Conservation (phyloP, 1,140 invertebrate species). For the Drosophila navojoa region DNA sequence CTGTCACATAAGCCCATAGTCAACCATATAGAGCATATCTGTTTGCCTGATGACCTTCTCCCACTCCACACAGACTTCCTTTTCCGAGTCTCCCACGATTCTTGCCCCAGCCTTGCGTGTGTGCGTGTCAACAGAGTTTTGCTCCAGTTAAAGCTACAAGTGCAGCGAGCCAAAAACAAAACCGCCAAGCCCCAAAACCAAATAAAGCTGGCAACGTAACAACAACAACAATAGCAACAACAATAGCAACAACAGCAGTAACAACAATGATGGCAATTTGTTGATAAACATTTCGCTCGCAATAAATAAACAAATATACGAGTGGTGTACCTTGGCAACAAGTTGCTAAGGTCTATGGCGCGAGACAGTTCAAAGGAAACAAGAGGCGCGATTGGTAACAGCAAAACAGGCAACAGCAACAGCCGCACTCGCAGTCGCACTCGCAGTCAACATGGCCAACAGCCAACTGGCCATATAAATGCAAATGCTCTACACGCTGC, state of each 20-base stretch:
- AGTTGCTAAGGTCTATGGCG: conserved; percentile 60
- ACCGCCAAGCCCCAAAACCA: conserved; percentile 11
- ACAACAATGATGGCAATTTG: conserved; percentile 82
- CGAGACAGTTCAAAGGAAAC: conserved; percentile 22
- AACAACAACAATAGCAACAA: conserved; percentile 41
- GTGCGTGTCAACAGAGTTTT: conserved; percentile 39
- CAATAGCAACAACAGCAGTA: conserved; percentile 33
- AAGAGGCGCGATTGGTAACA: conserved; percentile 28
- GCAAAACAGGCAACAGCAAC: not conserved
- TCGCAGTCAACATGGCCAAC: not conserved
- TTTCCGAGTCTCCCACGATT: conserved; percentile 29
- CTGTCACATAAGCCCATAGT: no score
- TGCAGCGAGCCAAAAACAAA: conserved; percentile 4
- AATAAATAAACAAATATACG: conserved; percentile 83
- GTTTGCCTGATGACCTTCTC: not conserved
- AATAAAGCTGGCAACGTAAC: conserved; percentile 15
- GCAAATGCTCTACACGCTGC: conserved; percentile 69
- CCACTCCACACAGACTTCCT: not conserved
- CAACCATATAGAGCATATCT: not conserved
- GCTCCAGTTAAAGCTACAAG: conserved; percentile 50
- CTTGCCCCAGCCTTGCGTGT: conserved; percentile 4
- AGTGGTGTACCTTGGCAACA: conserved; percentile 51
- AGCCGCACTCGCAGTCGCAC: not conserved
- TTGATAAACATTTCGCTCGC: conserved; percentile 83
- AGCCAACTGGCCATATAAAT: conserved; percentile 70